These are phyloP conservation scores for Drosophila pseudotakahashii DNA, from an alignment of 2,888 invertebrate species.

Conservation along the genomic window DNA sequence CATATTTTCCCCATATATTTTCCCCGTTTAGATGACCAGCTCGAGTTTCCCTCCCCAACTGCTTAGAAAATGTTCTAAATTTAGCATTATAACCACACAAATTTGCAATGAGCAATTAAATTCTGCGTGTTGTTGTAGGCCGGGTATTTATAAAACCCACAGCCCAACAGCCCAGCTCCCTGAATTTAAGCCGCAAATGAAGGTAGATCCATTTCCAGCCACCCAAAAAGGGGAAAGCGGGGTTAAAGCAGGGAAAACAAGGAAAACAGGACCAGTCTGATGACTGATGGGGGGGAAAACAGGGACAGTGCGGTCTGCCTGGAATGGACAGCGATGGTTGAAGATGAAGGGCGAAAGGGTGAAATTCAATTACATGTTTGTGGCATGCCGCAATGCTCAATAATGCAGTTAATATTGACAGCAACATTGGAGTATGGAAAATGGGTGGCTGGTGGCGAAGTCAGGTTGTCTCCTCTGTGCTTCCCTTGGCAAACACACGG, in stretches of 20 bases:
- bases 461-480: constrained; percentile 19
- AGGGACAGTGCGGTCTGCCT: constrained; percentile 35
- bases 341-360: constrained; percentile 55
- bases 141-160: constrained; percentile 42
- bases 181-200: constrained; percentile 20
- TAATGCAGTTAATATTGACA: constrained; percentile 78
- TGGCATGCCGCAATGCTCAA: constrained; percentile 79
- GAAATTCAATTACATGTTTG: constrained; percentile 79
- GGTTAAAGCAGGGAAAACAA: constrained; percentile 46
- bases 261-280: constrained; percentile 26
- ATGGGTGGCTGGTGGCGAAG: constrained; percentile 11
- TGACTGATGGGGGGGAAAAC: constrained; percentile 1
- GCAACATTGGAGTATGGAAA: constrained; percentile 30
- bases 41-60: neutral
- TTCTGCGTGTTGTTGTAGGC: constrained; percentile 49
- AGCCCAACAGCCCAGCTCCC: constrained; percentile 17
- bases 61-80: constrained; percentile 60
- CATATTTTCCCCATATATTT: neutral
- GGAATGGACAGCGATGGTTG: constrained; percentile 41
- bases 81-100: constrained; percentile 72
- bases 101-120: constrained; percentile 75
- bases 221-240: constrained; percentile 16
- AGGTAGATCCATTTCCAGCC: constrained; percentile 56
- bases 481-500: constrained; percentile 55
- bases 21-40: neutral